These are phyloP conservation scores for Notolepis coatsorum DNA, from an alignment of 2,797 vertebrate species.

Conservation along the genomic window DNA sequence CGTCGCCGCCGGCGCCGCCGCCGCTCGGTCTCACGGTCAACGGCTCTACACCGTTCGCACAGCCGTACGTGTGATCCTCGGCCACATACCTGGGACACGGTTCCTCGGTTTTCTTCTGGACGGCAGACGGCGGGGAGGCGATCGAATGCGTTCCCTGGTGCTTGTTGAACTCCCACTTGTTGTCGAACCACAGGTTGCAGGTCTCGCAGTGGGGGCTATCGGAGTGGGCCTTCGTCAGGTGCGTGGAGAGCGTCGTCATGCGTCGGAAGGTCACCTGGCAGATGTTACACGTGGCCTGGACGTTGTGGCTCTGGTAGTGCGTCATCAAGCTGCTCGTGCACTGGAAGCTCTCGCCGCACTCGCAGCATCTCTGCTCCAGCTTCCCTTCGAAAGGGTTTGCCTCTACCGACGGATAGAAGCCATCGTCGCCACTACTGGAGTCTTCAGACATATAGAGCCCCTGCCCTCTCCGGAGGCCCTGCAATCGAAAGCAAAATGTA, in stretches of 20 bases:
- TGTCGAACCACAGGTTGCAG: conserved; percentile 53
- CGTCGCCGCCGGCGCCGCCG: too few species aligned
- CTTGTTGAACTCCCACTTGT: conserved; percentile 69
- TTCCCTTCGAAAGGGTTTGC: background rate
- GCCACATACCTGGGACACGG: background rate
- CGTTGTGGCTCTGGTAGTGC: conserved; percentile 60
- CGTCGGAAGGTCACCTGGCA: conserved; percentile 64
- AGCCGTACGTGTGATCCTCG: background rate
- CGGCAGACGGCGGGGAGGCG: background rate
- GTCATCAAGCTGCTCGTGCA: conserved; percentile 42
- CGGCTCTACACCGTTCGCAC: background rate
- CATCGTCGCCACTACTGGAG: conserved; percentile 71
- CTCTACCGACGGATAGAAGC: background rate
- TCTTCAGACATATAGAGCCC: conserved; percentile 54
- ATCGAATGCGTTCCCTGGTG: conserved; percentile 44
- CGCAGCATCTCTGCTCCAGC: conserved; percentile 52
- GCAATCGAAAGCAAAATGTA: conserved; percentile 40
- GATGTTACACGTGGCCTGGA: conserved; percentile 62
- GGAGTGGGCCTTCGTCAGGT: conserved; percentile 66
- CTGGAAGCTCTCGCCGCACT: conserved; percentile 63
- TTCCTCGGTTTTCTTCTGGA: too few species aligned
- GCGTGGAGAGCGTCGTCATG: conserved; percentile 56
- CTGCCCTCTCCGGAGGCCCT: conserved; percentile 51
- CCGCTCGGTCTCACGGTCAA: too few species aligned
- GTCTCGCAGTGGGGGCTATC: conserved; percentile 40